Evolutionary conservation across 30 jellyfish, hydroid and myxozoan species (phyloP).

Genomic region (Aurelia coerulea): DNA sequence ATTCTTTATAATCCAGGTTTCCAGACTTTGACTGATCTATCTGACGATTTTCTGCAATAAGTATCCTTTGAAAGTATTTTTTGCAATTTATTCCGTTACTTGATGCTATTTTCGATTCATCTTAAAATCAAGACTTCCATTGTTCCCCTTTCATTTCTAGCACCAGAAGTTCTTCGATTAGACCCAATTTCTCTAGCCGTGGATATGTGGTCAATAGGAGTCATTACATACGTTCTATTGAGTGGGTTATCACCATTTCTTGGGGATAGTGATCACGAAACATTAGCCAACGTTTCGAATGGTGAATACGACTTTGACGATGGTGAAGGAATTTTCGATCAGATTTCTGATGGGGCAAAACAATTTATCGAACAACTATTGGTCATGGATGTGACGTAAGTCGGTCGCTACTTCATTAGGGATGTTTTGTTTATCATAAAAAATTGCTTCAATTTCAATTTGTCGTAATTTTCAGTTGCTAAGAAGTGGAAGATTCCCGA

Average conservation of each 20-base stretch:
- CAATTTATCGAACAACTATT: constrained; percentile 68
- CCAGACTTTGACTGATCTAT: no score
- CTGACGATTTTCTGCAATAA: no score
- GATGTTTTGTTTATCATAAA: no score
- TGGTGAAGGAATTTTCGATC: constrained; percentile 87
- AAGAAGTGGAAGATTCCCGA: no score
- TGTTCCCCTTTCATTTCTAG: constrained; percentile 22
- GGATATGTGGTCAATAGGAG: constrained; percentile 96
- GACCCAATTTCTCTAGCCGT: constrained; percentile 81
- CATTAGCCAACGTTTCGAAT: constrained; percentile 74
- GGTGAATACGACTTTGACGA: constrained; percentile 88
- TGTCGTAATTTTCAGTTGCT: no score
- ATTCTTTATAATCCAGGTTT: no score
- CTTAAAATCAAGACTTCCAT: no score
- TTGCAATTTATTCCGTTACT: no score
- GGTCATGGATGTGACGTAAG: constrained; percentile 83
- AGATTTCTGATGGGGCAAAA: constrained; percentile 84
- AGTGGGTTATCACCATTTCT: constrained; percentile 94
- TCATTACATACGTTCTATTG: constrained; percentile 83
- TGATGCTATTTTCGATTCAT: no score
- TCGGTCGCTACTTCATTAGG: background rate
- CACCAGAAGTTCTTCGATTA: constrained; percentile 85
- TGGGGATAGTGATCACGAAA: constrained; percentile 87
- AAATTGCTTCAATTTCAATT: no score
- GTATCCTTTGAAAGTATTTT: no score